These are phyloP conservation scores for Etheostoma perlongum DNA, from an alignment of 2,797 vertebrate species.

Conservation along the genomic window DNA sequence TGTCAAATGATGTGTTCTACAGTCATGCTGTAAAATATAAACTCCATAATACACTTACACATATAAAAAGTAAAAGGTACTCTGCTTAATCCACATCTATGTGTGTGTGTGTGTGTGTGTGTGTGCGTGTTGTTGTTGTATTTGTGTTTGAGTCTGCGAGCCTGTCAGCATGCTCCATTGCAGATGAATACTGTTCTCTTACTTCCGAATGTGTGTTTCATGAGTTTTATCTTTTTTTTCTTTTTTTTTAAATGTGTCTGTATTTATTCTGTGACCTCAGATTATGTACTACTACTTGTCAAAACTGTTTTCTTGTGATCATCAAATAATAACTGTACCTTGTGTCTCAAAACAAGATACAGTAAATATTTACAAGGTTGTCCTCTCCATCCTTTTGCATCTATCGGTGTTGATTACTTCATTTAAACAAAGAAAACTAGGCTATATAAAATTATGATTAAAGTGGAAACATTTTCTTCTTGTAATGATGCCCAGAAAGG, in stretches of 20 bases:
- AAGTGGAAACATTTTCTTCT: conserved; percentile 4
- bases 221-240: conserved; percentile 22
- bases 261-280: neutral
- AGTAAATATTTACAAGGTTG: neutral
- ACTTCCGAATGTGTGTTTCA: conserved; percentile 27
- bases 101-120: no score
- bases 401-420: conserved; percentile 2
- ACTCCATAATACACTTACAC: neutral
- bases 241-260: neutral
- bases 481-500: conserved; percentile 16
- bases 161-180: conserved; percentile 51
- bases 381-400: conserved; percentile 22
- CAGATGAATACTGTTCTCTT: conserved; percentile 31
- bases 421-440: conserved; percentile 10
- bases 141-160: conserved; percentile 8
- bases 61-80: neutral
- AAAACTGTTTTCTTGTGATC: neutral
- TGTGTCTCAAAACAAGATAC: neutral
- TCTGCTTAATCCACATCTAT: neutral
- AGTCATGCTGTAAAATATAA: neutral
- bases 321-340: neutral
- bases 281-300: neutral
- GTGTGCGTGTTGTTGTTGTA: neutral
- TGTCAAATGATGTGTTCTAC: neutral
- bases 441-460: conserved; percentile 7